Evolutionary conservation across 2,113 vertebrate genomes (phyloP).

Genomic region (Poeciliopsis prolifica): DNA sequence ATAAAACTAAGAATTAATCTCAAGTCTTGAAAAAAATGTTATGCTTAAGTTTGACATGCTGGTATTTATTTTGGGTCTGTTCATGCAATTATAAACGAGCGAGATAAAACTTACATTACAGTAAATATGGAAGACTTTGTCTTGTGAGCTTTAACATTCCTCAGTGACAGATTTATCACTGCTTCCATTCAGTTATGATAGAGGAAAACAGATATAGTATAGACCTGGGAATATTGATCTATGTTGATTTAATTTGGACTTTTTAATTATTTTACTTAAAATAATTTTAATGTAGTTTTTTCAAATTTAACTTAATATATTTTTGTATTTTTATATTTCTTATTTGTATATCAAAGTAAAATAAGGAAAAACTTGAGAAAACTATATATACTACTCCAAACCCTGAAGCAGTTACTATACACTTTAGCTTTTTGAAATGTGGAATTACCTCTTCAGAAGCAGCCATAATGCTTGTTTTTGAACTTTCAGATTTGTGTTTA

Average conservation of each 20-base stretch:
- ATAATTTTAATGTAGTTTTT: constrained; percentile 14
- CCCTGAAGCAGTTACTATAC: too few relatives aligned
- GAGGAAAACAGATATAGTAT: constrained; percentile 30
- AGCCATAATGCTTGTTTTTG: too few relatives aligned
- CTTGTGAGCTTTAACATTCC: constrained; percentile 43
- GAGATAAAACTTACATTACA: neutral
- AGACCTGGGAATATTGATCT: constrained; percentile 32
- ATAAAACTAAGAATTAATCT: too few relatives aligned
- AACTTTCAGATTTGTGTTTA: too few relatives aligned
- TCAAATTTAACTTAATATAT: constrained; percentile 14
- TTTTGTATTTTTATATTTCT: constrained; percentile 9
- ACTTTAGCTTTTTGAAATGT: too few relatives aligned
- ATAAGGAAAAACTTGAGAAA: too few relatives aligned
- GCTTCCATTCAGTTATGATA: constrained; percentile 8
- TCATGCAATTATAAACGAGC: constrained; percentile 4
- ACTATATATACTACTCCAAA: too few relatives aligned
- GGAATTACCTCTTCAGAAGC: too few relatives aligned
- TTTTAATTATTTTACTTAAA: constrained; percentile 20
- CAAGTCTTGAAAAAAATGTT: too few relatives aligned
- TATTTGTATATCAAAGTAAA: too few relatives aligned
- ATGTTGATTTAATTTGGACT: constrained; percentile 11
- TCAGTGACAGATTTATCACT: constrained; percentile 43
- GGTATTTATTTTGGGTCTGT: neutral
- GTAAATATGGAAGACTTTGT: constrained; percentile 6
- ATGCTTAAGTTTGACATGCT: too few relatives aligned